Base-by-base conservation (phyloP, 1,140 invertebrate species). In the Temnothorax curvispinosus region DNA sequence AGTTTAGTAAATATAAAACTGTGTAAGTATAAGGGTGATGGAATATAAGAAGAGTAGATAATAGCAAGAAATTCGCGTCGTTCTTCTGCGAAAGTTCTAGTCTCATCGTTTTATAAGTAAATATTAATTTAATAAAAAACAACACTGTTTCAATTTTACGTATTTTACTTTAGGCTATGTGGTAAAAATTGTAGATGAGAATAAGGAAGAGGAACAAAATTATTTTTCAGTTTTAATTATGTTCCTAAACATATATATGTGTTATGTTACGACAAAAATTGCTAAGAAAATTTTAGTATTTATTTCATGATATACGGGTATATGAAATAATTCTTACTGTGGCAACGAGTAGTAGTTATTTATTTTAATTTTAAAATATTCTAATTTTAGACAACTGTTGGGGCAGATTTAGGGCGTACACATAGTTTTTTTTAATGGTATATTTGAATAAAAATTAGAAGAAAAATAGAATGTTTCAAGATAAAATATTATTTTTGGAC, bases 71-170 rank as follows among this genome's bases (percentile, higher is more conserved):
- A 58, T 56, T 77, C 15, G 27, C 41, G 69, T 47, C 7, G 15
- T 0, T 52, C 1, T 44, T 67, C 21, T 21, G 32, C n/a, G 4
- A 32, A 35, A 52, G 35, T 58, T 65, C 1, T 38, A n/a, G 9
- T 72, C 18, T 64, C 11, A 62, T 8, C n/a, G 5, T 50, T 77
- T 62, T n/a, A 18, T 38, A 50, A 38, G 11, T 32, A 21, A 67
- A 50, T 67, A 54, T 80, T 80, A 67, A 52, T 80, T 80, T 80
- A 80, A 54, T 60, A 50, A 18, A 80, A 27, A 67, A 54, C 8
- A 65, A 65, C n/a, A 67, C 21, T 27, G 32, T 54, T 67, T 11
- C 18, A 78, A 32, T 44, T 67, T 67, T 35, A 2, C 4, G 11
- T 35, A 11, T 78, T 41, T 13, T 0, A 35, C 13, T 75, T 27